Percentiles rank a stretch among this genome's conserved stretches.
phyloP scores from a whole-genome alignment of 30 jellyfish, hydroid and myxozoan genomes.

The Haliclystus octoradiatus region DNA sequence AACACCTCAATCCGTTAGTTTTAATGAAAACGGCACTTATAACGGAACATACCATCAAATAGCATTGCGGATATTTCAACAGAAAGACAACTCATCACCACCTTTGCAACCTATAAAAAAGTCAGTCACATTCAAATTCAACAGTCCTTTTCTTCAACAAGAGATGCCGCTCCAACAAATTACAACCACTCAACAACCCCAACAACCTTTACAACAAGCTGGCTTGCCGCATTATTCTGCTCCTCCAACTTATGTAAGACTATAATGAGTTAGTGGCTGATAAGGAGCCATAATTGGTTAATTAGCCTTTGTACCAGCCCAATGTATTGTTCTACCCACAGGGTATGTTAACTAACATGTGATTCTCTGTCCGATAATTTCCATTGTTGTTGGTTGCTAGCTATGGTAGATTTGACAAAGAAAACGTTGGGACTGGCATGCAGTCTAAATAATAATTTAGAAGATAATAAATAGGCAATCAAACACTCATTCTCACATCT shows the following conservation, averaged over 20 bases:
- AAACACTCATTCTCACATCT: no score
- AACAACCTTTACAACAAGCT: neutral
- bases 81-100: neutral
- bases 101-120: neutral
- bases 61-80: slow-evolving; percentile 26
- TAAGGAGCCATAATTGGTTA: no score
- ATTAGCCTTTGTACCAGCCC: no score
- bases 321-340: no score
- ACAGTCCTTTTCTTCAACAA: neutral
- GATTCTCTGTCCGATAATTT: no score
- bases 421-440: no score
- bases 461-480: no score
- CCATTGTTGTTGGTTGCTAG: no score
- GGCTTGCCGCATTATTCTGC: neutral
- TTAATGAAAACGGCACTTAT: slow-evolving; percentile 46
- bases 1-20: slow-evolving; percentile 49
- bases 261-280: no score
- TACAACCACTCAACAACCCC: neutral
- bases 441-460: no score
- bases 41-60: slow-evolving; percentile 57
- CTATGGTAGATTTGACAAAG: no score
- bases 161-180: neutral
- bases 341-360: no score
- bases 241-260: neutral
- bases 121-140: neutral